These are phyloP conservation scores for Scortum barcoo DNA, from an alignment of 2,113 vertebrate species.

Conservation along the genomic window DNA sequence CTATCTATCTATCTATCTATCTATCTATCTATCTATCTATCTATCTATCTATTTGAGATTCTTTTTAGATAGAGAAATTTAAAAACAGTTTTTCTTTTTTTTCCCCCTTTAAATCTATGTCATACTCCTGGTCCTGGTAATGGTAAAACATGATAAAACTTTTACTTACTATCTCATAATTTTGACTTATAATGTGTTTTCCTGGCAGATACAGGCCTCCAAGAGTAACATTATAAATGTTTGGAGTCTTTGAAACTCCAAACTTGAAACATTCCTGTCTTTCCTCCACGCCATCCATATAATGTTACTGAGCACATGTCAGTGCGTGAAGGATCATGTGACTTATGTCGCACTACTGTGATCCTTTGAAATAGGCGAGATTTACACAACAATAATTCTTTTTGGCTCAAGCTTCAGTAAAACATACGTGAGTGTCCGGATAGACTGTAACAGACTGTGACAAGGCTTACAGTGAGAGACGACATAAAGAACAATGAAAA, in stretches of 20 bases:
- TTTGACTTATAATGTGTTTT: neutral
- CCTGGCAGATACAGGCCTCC: neutral
- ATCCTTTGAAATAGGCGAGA: constrained; percentile 63
- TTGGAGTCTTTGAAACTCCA: constrained; percentile 5
- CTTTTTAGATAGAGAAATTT: neutral
- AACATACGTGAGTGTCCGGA: constrained; percentile 60
- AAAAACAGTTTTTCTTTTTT: neutral
- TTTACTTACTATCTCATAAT: neutral
- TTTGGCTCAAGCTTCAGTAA: constrained; percentile 63
- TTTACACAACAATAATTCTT: constrained; percentile 67
- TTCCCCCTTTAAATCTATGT: neutral
- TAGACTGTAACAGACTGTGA: constrained; percentile 70
- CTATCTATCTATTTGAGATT: too few relatives aligned
- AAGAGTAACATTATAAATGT: neutral
- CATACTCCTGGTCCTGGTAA: neutral
- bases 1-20: too few relatives aligned
- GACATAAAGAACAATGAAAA: neutral
- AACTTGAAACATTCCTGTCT: constrained; percentile 9
- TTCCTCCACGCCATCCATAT: neutral
- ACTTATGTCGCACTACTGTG: constrained; percentile 59
- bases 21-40: too few relatives aligned
- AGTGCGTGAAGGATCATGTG: neutral
- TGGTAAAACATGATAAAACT: neutral
- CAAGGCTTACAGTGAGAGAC: constrained; percentile 17
- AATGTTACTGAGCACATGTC: neutral